Conservation (phyloP, 2,797 vertebrate species). For the Enteromius argenteus region DNA sequence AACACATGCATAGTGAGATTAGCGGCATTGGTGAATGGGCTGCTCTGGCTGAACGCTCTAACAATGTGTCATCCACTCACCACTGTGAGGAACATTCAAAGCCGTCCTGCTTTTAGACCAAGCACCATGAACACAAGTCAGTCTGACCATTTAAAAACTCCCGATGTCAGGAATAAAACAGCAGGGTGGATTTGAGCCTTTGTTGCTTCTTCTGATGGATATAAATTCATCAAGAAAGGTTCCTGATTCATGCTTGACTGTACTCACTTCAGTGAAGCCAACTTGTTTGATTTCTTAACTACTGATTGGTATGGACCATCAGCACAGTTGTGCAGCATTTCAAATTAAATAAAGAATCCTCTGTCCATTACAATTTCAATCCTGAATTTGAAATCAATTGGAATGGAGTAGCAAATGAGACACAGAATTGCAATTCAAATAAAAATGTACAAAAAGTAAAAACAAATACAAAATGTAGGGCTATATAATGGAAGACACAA, state of each 20-base stretch:
- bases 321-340: neutral
- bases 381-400: neutral
- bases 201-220: neutral
- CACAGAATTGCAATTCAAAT: neutral
- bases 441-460: neutral
- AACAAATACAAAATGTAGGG: neutral
- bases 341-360: neutral
- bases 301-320: too few species aligned
- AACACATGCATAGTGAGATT: conserved; percentile 72
- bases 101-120: conserved; percentile 25
- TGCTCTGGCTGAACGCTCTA: conserved; percentile 65
- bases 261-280: neutral
- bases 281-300: neutral
- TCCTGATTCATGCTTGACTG: neutral
- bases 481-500: too few species aligned
- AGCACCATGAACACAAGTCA: conserved; percentile 13
- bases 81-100: conserved; percentile 18
- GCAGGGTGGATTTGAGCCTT: neutral
- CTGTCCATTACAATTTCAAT: neutral
- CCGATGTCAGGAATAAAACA: neutral
- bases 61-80: conserved; percentile 63
- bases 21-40: conserved; percentile 60
- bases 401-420: neutral
- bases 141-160: neutral
- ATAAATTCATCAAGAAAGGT: too few species aligned